Base-by-base conservation (phyloP, 2,797 vertebrate genomes). In the Microchirus variegatus region DNA sequence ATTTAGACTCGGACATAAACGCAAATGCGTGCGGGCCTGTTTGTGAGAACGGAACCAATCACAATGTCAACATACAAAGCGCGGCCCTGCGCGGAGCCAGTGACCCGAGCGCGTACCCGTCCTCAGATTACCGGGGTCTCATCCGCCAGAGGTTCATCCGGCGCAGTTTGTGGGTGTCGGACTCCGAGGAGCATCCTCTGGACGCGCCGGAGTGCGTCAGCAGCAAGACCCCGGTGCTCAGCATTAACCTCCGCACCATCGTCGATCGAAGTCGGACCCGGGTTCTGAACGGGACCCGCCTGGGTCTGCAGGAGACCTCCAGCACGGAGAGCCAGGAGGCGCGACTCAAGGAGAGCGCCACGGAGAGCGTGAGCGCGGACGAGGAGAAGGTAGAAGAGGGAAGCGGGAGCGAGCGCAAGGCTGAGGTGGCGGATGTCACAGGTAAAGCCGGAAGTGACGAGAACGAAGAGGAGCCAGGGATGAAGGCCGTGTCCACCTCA, bases 401-500 rank as follows among this genome's bases (percentile, higher is more conserved):
- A 49, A 76, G 89, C 12, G 84, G 92, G 1, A 35, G 26, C 19
- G 60, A 77, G 73, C 89, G 93, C 54, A 83, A 86, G 59, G 58
- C 47, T 10, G 85, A 90, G 26, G 75, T 48, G 0, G 73, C 80
- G 3, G 95, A 95, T 58, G 91, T 91, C 56, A 66, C 81, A 36
- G 89, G 88, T 60, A 92, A 91, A 80, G 85, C 91, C 11, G 91
- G 89, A 46, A 94, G 91, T 42, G 95, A 96, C 65, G 96, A 95
- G 79, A 96, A 96, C 61, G 96, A 98, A 68, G 94, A 97, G n/a
- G 97, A 98, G 68, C 96, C 97, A 1, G 97, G 95, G 54, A 96
- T 96, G 91, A 98, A 98, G 82, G 97, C 97, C 0, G 96, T 99
- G 54, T 96, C 97, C 90, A 99, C 97, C 47, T 99, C 97, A 17